Evolutionary conservation across 2,888 invertebrate species (phyloP).

Genomic region (Thereva nobilitata): DNA sequence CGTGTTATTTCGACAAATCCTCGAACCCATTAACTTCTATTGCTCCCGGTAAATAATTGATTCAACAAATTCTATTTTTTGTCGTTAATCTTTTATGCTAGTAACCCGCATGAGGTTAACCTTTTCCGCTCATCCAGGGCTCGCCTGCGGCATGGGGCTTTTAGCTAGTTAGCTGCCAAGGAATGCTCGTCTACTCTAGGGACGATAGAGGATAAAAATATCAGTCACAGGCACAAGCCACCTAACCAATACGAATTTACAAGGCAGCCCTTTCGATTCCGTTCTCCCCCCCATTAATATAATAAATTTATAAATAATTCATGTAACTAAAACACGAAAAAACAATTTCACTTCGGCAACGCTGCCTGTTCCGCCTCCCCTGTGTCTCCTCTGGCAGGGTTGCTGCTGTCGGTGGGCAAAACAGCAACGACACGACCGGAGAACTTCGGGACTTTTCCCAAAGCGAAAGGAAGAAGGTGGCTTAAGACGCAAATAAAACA

Average conservation of each 20-base stretch:
- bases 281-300: conserved; percentile 44
- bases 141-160: neutral
- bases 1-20: conserved; percentile 43
- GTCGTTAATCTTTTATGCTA: conserved; percentile 31
- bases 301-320: conserved; percentile 49
- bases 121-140: conserved; percentile 18
- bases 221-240: conserved; percentile 8
- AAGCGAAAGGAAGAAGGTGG: neutral
- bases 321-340: conserved; percentile 47
- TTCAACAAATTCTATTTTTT: conserved; percentile 41
- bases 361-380: conserved; percentile 17
- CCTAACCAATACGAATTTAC: conserved; percentile 20
- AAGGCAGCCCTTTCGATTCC: conserved; percentile 32
- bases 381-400: conserved; percentile 1
- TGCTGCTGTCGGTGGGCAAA: conserved; percentile 3
- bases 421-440: neutral
- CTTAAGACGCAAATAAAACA: neutral
- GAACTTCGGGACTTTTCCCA: conserved; percentile 5
- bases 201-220: conserved; percentile 12
- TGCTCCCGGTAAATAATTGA: conserved; percentile 43
- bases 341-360: conserved; percentile 42
- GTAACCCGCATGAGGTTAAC: conserved; percentile 34
- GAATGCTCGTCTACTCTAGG: conserved; percentile 1
- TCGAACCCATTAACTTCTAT: conserved; percentile 43
- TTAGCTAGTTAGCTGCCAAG: conserved; percentile 29